phyloP scores from a whole-genome alignment of 2,113 vertebrate genomes.

The Mola mola region DNA sequence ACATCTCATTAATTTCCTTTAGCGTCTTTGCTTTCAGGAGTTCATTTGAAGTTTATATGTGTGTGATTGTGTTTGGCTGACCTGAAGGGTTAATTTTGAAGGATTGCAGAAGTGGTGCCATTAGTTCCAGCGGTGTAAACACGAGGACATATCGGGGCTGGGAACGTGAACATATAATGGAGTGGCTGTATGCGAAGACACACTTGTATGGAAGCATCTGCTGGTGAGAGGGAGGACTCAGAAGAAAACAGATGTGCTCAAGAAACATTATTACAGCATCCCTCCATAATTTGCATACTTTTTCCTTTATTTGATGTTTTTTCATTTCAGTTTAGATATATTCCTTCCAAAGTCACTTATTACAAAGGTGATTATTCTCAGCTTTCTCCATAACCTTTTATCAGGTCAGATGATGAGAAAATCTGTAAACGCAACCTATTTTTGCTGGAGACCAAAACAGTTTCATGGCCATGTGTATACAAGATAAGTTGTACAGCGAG shows the following conservation, averaged over 20 bases:
- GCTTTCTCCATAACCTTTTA: neutral
- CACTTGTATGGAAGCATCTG: conserved; percentile 21
- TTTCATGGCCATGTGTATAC: neutral
- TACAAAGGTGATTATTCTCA: neutral
- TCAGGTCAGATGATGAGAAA: neutral
- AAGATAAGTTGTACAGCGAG: no score
- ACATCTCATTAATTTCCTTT: conserved; percentile 53
- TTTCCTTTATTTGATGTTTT: neutral
- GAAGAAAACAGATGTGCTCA: conserved; percentile 42
- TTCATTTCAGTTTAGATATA: conserved; percentile 17
- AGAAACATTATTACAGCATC: conserved; percentile 27
- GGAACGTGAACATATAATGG: conserved; percentile 35
- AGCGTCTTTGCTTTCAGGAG: conserved; percentile 40
- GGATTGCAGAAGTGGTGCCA: conserved; percentile 53
- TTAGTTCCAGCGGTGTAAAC: conserved; percentile 69
- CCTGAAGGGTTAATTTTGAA: conserved; percentile 69
- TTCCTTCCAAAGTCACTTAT: no score
- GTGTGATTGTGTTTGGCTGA: conserved; percentile 31
- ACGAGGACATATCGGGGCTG: conserved; percentile 45
- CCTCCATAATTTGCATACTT: conserved; percentile 20
- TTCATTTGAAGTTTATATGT: conserved; percentile 28
- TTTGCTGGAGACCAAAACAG: neutral
- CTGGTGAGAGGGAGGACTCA: conserved; percentile 29
- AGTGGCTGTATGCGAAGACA: conserved; percentile 16
- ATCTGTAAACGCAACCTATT: neutral